Base-by-base conservation (phyloP, 1,140 invertebrate species). In the Rhagoletis pomonella region DNA sequence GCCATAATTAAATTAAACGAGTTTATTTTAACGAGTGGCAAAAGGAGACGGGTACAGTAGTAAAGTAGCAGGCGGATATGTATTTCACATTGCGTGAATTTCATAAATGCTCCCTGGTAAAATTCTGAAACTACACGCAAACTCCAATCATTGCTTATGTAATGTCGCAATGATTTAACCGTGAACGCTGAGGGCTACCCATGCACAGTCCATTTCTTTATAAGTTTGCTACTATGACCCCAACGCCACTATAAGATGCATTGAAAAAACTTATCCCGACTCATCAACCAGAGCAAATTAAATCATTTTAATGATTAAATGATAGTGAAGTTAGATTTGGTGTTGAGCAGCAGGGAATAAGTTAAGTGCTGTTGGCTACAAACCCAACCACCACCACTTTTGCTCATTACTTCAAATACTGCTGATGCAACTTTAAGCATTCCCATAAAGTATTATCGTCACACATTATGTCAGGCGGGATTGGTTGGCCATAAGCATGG, bases 241-340 rank as follows among this genome's bases (percentile, higher is more conserved):
- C 29, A 14, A n/a, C 12, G 29, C 4, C 29, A 55, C 7, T n/a
- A 17, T 1, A 19, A 19, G 19, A 29, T 73, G 12, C 12, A 69
- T 81, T 7, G n/a, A n/a, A 50, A 73, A 47, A 73, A 73, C 4
- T 50, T n/a, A n/a, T 12, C 42, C 47, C 42, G 42, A 47, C 44
- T 6, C 69, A 73, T 42, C 14, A 81, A 81, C 47, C 47, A 55
- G 47, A 55, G 47, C 73, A 81, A 81, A 81, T 81, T 81, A 81
- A 81, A 81, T 81, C 73, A 81, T 81, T 81, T 81, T 81, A 58
- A 81, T 81, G 47, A 81, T 81, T 81, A 81, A 81, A 50, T 55
- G n/a, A 81, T 44, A 58, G 9, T 81, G 14, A 81, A 81, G 69
- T 73, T 47, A 39, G 69, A 73, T 81, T 81, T 58, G 17, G 73